Evolutionary conservation across 2,888 invertebrate species (phyloP).

Genomic region (Trilocha varians): DNA sequence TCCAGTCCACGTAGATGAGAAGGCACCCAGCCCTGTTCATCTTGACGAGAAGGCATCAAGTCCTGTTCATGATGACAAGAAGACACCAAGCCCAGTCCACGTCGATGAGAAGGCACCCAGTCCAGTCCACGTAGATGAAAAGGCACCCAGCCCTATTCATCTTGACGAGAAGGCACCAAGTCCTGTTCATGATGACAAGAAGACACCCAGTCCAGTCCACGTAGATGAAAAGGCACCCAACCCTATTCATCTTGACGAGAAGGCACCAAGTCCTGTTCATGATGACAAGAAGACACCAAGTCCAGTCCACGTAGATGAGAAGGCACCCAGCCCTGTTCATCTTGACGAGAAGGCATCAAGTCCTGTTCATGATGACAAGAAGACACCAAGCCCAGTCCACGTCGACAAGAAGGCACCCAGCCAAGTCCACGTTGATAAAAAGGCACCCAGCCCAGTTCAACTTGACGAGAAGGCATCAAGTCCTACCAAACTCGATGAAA

Average conservation of each 20-base stretch:
- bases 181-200: slow-evolving; percentile 6
- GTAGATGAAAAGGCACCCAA: slow-evolving; percentile 7
- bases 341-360: slow-evolving; percentile 3
- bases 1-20: slow-evolving; percentile 1
- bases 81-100: slow-evolving; percentile 8
- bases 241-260: slow-evolving; percentile 4
- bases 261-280: background rate
- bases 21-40: background rate
- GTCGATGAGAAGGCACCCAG: background rate
- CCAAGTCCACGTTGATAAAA: background rate
- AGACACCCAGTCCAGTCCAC: slow-evolving; percentile 8
- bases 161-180: slow-evolving; percentile 8
- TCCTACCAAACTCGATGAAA: background rate
- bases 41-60: slow-evolving; percentile 7
- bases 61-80: slow-evolving; percentile 8
- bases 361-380: background rate
- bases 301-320: background rate
- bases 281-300: background rate
- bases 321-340: background rate
- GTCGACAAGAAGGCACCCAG: slow-evolving; percentile 7
- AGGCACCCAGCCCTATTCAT: slow-evolving; percentile 3
- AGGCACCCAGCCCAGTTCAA: background rate
- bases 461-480: slow-evolving; percentile 4
- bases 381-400: slow-evolving; percentile 1
- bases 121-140: background rate